phyloP scores from a whole-genome alignment of 2,888 invertebrate genomes.

The Chouioia cunea region DNA sequence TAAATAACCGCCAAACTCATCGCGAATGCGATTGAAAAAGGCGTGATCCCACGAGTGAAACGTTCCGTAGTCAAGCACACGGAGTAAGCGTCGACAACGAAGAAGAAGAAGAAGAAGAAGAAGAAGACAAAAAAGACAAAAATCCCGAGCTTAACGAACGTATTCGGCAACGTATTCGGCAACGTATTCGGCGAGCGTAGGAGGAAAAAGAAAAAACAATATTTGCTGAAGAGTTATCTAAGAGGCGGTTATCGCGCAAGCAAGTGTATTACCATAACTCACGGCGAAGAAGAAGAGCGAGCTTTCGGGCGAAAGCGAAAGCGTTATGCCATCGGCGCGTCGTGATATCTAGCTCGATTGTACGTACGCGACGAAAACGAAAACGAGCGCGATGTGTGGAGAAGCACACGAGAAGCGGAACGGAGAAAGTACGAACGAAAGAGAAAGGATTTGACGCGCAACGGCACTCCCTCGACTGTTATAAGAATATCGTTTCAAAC shows the following conservation, averaged over 20 bases:
- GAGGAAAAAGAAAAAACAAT: not conserved
- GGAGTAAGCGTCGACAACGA: not conserved
- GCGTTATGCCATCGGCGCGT: not conserved
- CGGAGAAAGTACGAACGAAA: constrained; percentile 35
- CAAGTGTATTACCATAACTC: constrained; percentile 33
- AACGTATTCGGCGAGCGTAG: not conserved
- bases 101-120: constrained; percentile 11
- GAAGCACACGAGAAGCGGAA: constrained; percentile 16
- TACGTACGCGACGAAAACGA: too few relatives aligned
- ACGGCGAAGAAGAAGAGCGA: constrained; percentile 17
- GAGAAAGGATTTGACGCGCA: constrained; percentile 24
- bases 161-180: not conserved
- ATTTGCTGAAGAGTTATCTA: constrained; percentile 19
- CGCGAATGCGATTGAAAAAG: constrained; percentile 39
- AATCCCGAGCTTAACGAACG: not conserved
- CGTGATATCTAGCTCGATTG: not conserved
- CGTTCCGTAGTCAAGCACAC: not conserved
- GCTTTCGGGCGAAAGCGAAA: constrained; percentile 24
- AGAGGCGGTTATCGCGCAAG: constrained; percentile 24
- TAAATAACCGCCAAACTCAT: not conserved
- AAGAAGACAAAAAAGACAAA: too few relatives aligned
- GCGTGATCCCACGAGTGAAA: too few relatives aligned
- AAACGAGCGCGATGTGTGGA: not conserved
- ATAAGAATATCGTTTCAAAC: too few relatives aligned
- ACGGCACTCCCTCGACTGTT: too few relatives aligned